Evolutionary conservation across 2,113 vertebrate genomes (phyloP).

Genomic region (Pica pica): DNA sequence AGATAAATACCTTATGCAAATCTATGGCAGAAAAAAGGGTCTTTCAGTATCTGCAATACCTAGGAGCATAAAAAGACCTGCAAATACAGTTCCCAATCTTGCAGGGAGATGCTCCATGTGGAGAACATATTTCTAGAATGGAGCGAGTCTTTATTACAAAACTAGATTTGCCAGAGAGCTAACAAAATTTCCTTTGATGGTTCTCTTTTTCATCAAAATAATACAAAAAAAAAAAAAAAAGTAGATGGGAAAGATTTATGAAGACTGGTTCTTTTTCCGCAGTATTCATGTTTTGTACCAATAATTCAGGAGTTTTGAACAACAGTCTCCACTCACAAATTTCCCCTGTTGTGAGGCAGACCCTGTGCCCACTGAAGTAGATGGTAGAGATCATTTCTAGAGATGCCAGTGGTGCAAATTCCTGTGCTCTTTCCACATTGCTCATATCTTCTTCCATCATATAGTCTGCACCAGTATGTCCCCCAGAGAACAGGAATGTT

Average conservation of each 20-base stretch:
- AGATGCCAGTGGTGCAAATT: neutral
- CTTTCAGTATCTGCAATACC: neutral
- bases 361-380: neutral
- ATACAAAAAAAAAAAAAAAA: neutral
- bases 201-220: neutral
- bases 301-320: neutral
- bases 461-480: neutral
- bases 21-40: neutral
- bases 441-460: neutral
- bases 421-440: neutral
- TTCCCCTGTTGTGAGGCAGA: neutral
- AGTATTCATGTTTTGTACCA: fast-evolving
- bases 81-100: neutral
- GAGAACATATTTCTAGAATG: neutral
- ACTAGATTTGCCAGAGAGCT: neutral
- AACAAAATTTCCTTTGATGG: neutral
- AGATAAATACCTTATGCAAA: slow-evolving; percentile 40
- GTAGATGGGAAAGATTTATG: neutral
- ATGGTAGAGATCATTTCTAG: neutral
- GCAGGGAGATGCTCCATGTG: neutral
- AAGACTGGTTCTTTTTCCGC: neutral
- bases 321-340: neutral
- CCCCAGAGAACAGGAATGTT: neutral
- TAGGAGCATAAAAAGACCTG: neutral
- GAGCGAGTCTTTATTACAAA: neutral